A percentile compares a stretch with the other conserved stretches of the same genome.
These are phyloP conservation scores for Cliona cf. orientalis DNA, from an alignment of 37 sponge, comb jelly and placozoan genomes.

Conservation along the genomic window DNA sequence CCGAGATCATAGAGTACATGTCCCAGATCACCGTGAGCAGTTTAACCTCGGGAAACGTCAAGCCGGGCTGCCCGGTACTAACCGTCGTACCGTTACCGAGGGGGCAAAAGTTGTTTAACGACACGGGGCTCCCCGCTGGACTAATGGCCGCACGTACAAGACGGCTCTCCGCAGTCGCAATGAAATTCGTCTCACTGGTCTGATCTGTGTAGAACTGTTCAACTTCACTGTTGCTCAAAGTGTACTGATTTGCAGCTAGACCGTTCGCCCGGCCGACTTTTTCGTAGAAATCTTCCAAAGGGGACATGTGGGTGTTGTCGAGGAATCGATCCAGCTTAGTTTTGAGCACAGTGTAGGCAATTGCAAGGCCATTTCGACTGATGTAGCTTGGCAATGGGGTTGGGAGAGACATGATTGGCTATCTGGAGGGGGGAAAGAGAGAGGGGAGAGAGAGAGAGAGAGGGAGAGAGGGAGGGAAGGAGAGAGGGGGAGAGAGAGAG, in stretches of 20 bases:
- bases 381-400: constrained; percentile 16
- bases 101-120: background rate
- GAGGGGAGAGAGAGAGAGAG: background rate
- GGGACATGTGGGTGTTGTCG: constrained; percentile 4
- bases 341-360: constrained; percentile 18
- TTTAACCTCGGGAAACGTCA: background rate
- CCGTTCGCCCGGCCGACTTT: background rate
- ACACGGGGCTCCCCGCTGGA: background rate
- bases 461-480: background rate
- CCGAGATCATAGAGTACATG: background rate
- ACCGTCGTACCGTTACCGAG: background rate
- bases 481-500: background rate
- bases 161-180: background rate
- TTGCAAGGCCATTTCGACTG: constrained; percentile 17
- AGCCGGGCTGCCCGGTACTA: too few relatives aligned
- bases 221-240: constrained; percentile 34
- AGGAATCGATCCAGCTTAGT: constrained; percentile 26
- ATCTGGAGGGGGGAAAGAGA: background rate
- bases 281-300: constrained; percentile 39
- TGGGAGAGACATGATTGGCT: background rate
- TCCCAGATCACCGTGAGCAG: constrained; percentile 45
- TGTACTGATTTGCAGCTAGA: background rate
- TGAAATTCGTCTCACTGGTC: constrained; percentile 14
- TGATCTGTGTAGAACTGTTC: constrained; percentile 41
- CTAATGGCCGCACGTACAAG: background rate